phyloP scores from a whole-genome alignment of 2,797 vertebrate species.

The Gambusia yucatana region DNA sequence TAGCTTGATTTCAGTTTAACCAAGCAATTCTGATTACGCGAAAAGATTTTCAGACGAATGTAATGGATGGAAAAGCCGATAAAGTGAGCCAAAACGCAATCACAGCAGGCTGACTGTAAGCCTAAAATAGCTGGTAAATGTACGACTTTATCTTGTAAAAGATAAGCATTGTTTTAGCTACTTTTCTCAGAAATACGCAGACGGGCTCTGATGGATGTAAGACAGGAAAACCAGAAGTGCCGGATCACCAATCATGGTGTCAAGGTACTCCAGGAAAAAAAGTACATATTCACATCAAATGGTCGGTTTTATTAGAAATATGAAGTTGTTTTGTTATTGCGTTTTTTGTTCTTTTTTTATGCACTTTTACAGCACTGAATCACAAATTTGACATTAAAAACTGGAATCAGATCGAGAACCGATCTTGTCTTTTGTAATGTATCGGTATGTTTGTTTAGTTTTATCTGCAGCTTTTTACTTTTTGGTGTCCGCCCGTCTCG shows the following conservation, averaged over 20 bases:
- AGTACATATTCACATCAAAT: neutral
- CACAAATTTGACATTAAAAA: neutral
- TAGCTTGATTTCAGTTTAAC: conserved; percentile 22
- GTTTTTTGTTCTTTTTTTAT: neutral
- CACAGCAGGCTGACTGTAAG: conserved; percentile 14
- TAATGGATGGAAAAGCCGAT: conserved; percentile 17
- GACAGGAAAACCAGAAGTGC: neutral
- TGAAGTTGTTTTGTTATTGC: neutral
- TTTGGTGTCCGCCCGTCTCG: neutral
- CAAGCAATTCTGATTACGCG: conserved; percentile 14
- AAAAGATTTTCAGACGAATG: conserved; percentile 35
- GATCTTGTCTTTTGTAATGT: neutral
- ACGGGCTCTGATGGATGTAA: neutral
- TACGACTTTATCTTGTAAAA: neutral
- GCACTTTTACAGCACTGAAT: neutral
- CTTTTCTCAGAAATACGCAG: neutral
- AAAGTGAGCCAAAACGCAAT: conserved; percentile 8
- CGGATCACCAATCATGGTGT: neutral
- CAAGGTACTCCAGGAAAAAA: neutral
- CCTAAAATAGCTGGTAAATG: conserved; percentile 15
- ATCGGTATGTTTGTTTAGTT: neutral
- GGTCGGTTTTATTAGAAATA: neutral
- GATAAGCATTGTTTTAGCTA: neutral
- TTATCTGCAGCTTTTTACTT: neutral
- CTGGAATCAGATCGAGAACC: neutral